Conservation (phyloP, 2,888 invertebrate genomes). For the Nezara viridula region DNA sequence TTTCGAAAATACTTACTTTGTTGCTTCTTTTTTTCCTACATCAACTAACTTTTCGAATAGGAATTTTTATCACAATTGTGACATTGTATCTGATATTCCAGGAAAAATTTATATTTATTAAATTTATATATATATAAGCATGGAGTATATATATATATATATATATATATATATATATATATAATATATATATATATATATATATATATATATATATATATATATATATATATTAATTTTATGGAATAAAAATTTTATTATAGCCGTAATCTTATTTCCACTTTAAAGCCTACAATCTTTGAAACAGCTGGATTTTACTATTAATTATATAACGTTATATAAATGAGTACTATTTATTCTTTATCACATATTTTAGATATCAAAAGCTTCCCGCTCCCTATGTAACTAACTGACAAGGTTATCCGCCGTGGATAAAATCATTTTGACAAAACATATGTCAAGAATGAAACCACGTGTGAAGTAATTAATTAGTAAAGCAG, state of each 20-base stretch:
- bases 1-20: too few relatives aligned
- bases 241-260: too few relatives aligned
- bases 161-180: too few relatives aligned
- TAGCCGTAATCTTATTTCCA: neutral
- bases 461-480: constrained; percentile 32
- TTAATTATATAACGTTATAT: neutral
- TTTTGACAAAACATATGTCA: constrained; percentile 37
- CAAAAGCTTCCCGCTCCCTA: neutral
- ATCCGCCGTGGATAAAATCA: neutral
- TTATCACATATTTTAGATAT: neutral
- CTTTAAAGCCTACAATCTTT: neutral
- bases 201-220: too few relatives aligned
- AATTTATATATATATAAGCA: neutral
- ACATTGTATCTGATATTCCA: neutral
- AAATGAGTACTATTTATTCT: neutral
- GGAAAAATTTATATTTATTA: too few relatives aligned
- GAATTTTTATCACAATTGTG: neutral
- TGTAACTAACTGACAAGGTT: neutral
- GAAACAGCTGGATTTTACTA: neutral
- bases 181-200: too few relatives aligned
- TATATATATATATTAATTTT: too few relatives aligned
- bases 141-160: too few relatives aligned
- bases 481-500: constrained; percentile 18
- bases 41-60: too few relatives aligned
- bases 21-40: too few relatives aligned